These are phyloP conservation scores for Pinctada fucata DNA, from an alignment of 2,888 invertebrate genomes.

Conservation along the genomic window DNA sequence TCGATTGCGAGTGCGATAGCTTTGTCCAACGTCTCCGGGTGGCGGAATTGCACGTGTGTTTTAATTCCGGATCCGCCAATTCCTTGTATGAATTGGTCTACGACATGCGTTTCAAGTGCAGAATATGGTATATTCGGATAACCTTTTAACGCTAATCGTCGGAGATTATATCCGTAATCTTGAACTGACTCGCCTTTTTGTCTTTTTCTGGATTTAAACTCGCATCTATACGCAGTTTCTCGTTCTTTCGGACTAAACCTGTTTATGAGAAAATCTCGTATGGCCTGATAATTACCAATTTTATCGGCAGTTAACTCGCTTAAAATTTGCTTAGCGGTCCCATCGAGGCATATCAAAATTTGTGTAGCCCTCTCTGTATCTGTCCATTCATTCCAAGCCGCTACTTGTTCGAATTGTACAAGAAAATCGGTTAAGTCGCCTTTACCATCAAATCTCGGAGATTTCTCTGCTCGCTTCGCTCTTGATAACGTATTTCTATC, in stretches of 20 bases:
- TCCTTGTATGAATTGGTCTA: constrained; percentile 26
- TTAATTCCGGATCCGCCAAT: constrained; percentile 2
- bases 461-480: no score
- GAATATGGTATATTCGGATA: constrained; percentile 13
- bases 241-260: constrained; percentile 23
- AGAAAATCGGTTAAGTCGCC: no score
- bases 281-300: no score
- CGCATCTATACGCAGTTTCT: constrained; percentile 11
- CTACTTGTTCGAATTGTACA: no score
- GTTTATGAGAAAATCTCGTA: no score
- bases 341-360: no score
- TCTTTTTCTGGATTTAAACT: constrained; percentile 19
- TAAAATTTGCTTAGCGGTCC: no score
- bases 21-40: constrained; percentile 20
- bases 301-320: no score
- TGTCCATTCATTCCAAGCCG: no score
- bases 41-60: constrained; percentile 14
- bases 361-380: no score
- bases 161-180: constrained; percentile 21
- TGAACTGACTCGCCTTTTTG: constrained; percentile 18
- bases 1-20: constrained; percentile 23
- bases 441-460: no score
- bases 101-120: neutral
- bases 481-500: no score
- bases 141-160: constrained; percentile 13